Evolutionary conservation across 2,797 vertebrate genomes (phyloP).

Genomic region (Acrossocheilus fasciatus): DNA sequence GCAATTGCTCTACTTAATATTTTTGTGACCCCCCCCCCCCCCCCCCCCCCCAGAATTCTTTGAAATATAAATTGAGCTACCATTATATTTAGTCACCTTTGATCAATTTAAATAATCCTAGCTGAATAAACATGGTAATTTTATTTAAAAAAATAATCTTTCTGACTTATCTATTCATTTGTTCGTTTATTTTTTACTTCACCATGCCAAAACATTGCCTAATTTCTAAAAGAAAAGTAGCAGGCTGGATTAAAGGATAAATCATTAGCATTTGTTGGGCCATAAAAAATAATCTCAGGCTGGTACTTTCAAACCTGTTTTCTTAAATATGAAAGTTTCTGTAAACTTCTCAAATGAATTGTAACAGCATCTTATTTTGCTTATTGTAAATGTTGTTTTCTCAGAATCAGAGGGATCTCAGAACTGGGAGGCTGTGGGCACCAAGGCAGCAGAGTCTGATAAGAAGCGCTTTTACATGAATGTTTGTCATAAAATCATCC

Average conservation of each 20-base stretch:
- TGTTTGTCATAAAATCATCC: slow-evolving; percentile 88
- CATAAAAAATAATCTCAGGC: background rate
- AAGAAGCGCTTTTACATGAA: slow-evolving; percentile 87
- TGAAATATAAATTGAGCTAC: background rate
- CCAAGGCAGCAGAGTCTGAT: slow-evolving; percentile 68
- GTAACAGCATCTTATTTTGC: background rate
- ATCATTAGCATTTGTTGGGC: background rate
- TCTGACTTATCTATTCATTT: no score
- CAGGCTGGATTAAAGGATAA: background rate
- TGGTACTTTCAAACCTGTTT: background rate
- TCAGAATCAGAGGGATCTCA: slow-evolving; percentile 74
- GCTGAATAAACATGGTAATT: background rate
- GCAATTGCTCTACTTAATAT: background rate
- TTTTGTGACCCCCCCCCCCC: background rate
- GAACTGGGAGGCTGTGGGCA: slow-evolving; percentile 92
- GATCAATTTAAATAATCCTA: background rate
- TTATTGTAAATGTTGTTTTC: slow-evolving; percentile 22
- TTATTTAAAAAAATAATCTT: background rate
- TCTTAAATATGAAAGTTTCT: background rate
- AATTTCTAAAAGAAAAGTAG: background rate
- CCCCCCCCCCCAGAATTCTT: no score
- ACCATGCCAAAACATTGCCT: background rate
- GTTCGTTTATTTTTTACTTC: background rate
- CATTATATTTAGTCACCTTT: background rate
- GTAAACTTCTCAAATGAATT: background rate